Conservation (phyloP, 23 tunicate species). For the Diplosoma virens region DNA sequence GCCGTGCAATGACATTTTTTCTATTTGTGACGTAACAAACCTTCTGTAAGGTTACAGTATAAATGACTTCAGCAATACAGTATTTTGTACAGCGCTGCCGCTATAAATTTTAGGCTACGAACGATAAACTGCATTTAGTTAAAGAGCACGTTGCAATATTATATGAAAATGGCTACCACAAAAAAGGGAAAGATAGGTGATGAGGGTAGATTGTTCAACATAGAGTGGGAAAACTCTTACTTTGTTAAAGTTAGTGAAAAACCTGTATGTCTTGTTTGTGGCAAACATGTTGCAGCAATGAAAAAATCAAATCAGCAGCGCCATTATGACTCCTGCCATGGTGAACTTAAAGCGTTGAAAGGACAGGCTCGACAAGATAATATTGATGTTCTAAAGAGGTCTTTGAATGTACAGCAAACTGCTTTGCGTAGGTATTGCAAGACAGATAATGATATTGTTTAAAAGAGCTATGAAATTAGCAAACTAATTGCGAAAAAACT, state of each 20-base stretch:
- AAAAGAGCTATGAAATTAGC: slow-evolving; percentile 40
- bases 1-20: no score
- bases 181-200: slow-evolving; percentile 33
- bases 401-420: slow-evolving; percentile 35
- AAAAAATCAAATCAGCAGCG: slow-evolving; percentile 23
- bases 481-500: slow-evolving; percentile 51
- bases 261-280: slow-evolving; percentile 37
- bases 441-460: slow-evolving; percentile 30
- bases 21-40: no score
- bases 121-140: no score
- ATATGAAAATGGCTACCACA: slow-evolving; percentile 11
- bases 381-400: slow-evolving; percentile 21
- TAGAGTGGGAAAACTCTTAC: slow-evolving; percentile 22
- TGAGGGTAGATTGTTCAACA: slow-evolving; percentile 32
- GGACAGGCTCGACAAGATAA: slow-evolving; percentile 59
- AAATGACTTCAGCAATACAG: no score
- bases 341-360: slow-evolving; percentile 24
- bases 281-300: slow-evolving; percentile 50
- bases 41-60: no score
- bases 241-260: slow-evolving; percentile 33
- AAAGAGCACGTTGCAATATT: no score
- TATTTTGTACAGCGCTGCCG: no score
- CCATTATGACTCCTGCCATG: slow-evolving; percentile 41
- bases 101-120: no score
- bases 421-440: slow-evolving; percentile 43